Evolutionary conservation across 2,888 invertebrate genomes (phyloP).

Genomic region (Pseudolycoriella hygida): DNA sequence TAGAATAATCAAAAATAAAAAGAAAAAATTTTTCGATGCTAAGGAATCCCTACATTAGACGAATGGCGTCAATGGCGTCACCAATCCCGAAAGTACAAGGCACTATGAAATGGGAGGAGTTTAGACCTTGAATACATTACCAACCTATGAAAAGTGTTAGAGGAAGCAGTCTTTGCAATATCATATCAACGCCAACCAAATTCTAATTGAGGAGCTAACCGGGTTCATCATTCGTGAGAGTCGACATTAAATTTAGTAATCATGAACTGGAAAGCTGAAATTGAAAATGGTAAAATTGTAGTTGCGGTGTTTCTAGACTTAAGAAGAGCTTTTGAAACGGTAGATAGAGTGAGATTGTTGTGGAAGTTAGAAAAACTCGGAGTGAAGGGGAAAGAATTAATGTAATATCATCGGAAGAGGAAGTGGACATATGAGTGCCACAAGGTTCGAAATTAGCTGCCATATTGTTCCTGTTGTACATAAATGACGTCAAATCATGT

Average conservation of each 20-base stretch:
- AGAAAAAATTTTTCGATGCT: too few relatives aligned
- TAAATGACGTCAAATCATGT: not conserved
- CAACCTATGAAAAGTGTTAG: not conserved
- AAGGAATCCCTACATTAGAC: too few relatives aligned
- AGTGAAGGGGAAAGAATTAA: not conserved
- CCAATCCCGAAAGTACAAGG: too few relatives aligned
- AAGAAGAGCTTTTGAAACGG: slow-evolving; percentile 10
- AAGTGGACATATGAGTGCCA: not conserved
- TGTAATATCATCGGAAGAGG: not conserved
- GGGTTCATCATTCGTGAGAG: slow-evolving; percentile 11
- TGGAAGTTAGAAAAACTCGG: slow-evolving; percentile 6
- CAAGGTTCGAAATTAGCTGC: not conserved
- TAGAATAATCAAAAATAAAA: too few relatives aligned
- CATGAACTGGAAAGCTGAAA: slow-evolving; percentile 7
- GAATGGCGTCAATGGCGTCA: too few relatives aligned
- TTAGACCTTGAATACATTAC: slow-evolving; percentile 3
- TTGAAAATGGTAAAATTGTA: slow-evolving; percentile 7
- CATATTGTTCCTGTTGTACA: not conserved
- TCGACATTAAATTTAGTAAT: slow-evolving; percentile 8
- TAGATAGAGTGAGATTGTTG: slow-evolving; percentile 8
- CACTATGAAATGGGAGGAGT: not conserved
- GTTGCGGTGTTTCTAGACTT: slow-evolving; percentile 10
- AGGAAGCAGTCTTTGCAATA: not conserved
- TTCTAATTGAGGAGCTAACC: slow-evolving; percentile 9
- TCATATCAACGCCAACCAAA: slow-evolving; percentile 8